Base-by-base conservation (phyloP, 2,797 vertebrate species). In the Xyrichtys novacula region DNA sequence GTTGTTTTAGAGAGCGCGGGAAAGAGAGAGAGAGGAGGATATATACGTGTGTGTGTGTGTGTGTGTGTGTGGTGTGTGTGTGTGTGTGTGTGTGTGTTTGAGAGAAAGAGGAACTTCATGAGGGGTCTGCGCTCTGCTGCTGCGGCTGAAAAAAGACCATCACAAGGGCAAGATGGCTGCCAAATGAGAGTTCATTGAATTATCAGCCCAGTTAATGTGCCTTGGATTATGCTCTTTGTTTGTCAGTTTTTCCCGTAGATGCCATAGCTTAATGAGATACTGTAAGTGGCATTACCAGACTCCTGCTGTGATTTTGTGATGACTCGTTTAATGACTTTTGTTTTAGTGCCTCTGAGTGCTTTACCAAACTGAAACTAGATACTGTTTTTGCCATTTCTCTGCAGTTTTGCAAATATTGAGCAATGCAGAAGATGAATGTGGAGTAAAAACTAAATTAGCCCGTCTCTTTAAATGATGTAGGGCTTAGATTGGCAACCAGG, bases 101-200 rank as follows among this genome's bases (percentile, higher is more conserved):
- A 55, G 68, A 65, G 64, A 54, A 70, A 31, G 64, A 65, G 71
- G 79, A 76, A 87, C 80, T 85, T 88, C 78, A 85, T 15, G 64
- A 85, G 68, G 78, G 85, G 85, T 84, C 85, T 82, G 72, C 80
- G 88, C 76, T 88, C 69, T 74, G 81, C 71, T 85, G 68, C 75
- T 54, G 80, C 14, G 26, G 74, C 76, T 74, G 71, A 80, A 86
- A 85, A 96, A 96, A 96, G 95, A 97, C 96, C 96, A 97, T 97
- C 96, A 96, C 96, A 96, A 96, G 96, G 96, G 95, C 95, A 96
- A 96, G 95, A 97, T 96, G 96, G 95, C 94, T 88, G 93, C 95
- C 96, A 93, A 98, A 98, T 97, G 96, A 97, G 95, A 95, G 95
- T 95, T 97, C 97, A 98, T 99, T 97, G 96, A 98, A 98, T 98